Base-by-base conservation (phyloP, 2,888 invertebrate species). In the Lepidochrysops patricia region DNA sequence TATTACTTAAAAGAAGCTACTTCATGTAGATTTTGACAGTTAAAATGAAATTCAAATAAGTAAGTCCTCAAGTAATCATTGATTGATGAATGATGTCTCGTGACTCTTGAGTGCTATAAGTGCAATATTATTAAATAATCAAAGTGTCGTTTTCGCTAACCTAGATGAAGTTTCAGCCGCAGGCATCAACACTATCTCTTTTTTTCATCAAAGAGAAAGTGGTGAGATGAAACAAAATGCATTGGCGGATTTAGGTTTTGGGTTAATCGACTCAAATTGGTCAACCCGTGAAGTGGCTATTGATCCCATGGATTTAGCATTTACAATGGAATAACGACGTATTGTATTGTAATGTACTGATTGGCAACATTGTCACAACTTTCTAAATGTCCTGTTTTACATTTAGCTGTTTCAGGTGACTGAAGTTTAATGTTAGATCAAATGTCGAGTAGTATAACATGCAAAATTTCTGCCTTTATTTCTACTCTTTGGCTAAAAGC, bases 231-330 rank as follows among this genome's bases (percentile, higher is more conserved):
- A 66, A 69, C 66, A 66, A 71, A 70, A 70, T 68, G 68, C 66
- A 63, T 58, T 63, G 63, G 64, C 64, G 62, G 63, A 67, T 66
- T 62, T 57, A 64, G 65, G 64, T 66, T 67, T 70, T 70, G 68
- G 72, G 72, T 69, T 68, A 68, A 70, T 68, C 66, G 68, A 68
- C 69, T 69, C 68, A 69, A 71, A 71, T 70, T 70, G 72, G 71
- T 70, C 71, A 68, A 72, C 68, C 68, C 63, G 66, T 69, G 63
- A 63, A 61, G 60, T 57, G 62, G 5, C 19, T 19, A 43, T 27
- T 52, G 15, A 27, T 15, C 54, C 48, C 48, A 49, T 49, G 48
- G 19, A 15, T 19, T 54, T 52, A 27, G 27, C 15, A 19, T 54
- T 32, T 19, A 32, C 54, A 49, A 49, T 23, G 19, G 48, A 9